Percentiles rank a stretch among this genome's conserved stretches.
phyloP scores from a whole-genome alignment of 37 sponge, comb jelly and placozoan genomes.

The Bolinopsis microptera region DNA sequence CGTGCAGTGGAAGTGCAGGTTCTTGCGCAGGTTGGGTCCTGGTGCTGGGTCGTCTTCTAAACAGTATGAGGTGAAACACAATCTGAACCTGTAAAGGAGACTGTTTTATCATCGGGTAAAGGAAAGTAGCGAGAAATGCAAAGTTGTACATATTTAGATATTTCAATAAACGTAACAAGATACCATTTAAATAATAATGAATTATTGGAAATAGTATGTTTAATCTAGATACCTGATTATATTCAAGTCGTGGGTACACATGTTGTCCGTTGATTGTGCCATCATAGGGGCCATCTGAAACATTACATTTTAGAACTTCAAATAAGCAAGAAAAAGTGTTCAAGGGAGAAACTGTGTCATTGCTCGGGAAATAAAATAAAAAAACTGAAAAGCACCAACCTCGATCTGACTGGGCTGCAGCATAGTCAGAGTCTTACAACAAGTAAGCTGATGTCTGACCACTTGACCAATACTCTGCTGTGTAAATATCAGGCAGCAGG shows the following conservation, averaged over 20 bases:
- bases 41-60: not conserved
- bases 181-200: too few species aligned
- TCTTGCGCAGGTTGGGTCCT: not conserved
- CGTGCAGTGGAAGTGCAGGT: slow-evolving; percentile 44
- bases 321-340: too few species aligned
- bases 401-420: slow-evolving; percentile 1
- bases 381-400: not conserved
- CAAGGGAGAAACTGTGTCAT: too few species aligned
- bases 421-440: slow-evolving; percentile 38
- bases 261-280: not conserved
- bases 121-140: too few species aligned
- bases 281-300: not conserved
- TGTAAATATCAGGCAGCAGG: slow-evolving; percentile 34
- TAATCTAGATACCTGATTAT: not conserved
- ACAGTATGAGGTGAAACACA: slow-evolving; percentile 43
- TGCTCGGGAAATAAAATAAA: too few species aligned
- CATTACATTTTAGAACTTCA: too few species aligned
- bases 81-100: not conserved
- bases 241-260: not conserved
- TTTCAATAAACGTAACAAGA: too few species aligned
- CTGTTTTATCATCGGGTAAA: too few species aligned
- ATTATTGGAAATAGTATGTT: too few species aligned
- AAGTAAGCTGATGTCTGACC: slow-evolving; percentile 21
- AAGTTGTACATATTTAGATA: too few species aligned
- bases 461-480: slow-evolving; percentile 56